Percentiles rank a stretch among this genome's conserved stretches.
These are phyloP conservation scores for Medauroidea extradentata DNA, from an alignment of 1,140 invertebrate species.

Conservation along the genomic window DNA sequence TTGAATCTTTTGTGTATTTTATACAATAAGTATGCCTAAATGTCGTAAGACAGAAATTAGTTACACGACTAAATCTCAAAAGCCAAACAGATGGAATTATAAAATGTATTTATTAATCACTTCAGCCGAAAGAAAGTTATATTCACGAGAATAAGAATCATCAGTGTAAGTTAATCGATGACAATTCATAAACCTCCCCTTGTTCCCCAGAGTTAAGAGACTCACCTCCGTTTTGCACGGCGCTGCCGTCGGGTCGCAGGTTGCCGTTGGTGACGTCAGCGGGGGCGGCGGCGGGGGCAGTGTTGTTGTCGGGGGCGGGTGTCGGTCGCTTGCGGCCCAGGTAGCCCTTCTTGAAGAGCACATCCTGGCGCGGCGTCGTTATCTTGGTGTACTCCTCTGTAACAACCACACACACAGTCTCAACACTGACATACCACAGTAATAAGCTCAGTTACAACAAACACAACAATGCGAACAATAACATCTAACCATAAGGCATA, in stretches of 20 bases:
- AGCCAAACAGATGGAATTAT: no score
- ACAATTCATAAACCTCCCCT: no score
- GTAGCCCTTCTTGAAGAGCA: constrained; percentile 69
- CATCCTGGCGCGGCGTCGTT: constrained; percentile 63
- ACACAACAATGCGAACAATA: no score
- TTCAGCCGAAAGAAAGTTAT: background rate
- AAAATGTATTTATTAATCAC: no score
- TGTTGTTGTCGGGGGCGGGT: constrained; percentile 46
- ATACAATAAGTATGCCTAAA: no score
- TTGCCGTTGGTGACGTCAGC: constrained; percentile 37
- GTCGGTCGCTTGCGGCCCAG: constrained; percentile 54
- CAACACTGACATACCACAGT: no score
- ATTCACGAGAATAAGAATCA: background rate
- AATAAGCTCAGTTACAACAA: no score
- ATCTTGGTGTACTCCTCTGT: constrained; percentile 66
- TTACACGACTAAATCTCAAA: no score
- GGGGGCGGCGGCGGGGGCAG: constrained; percentile 27
- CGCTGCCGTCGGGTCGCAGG: background rate
- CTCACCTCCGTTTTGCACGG: constrained; percentile 7
- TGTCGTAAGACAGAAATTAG: no score
- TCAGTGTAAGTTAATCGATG: background rate
- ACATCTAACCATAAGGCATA: no score
- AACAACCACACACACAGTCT: constrained; percentile 23
- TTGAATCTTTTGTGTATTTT: no score
- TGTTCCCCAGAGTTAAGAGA: no score